Percentiles rank a stretch among this genome's conserved stretches.
These are phyloP conservation scores for Manis javanica DNA, from an alignment of 2,797 vertebrate genomes.

Conservation along the genomic window DNA sequence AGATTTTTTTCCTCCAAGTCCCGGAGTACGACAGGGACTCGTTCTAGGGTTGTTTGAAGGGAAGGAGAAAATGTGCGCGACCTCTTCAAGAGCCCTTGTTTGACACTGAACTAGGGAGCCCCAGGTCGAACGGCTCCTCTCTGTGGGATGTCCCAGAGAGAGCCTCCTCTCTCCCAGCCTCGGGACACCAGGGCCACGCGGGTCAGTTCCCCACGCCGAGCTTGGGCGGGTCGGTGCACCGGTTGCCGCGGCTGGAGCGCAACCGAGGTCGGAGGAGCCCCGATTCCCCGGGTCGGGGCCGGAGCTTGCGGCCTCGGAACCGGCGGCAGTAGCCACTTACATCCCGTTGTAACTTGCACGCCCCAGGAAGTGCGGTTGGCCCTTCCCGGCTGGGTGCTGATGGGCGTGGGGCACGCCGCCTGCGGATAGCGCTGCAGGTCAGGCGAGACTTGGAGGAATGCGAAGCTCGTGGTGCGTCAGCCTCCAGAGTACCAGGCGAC, in stretches of 20 bases:
- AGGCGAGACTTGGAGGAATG: background rate
- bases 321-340: background rate
- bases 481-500: background rate
- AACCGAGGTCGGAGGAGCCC: background rate
- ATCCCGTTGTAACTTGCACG: background rate
- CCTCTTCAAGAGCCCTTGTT: background rate
- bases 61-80: background rate
- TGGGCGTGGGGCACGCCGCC: background rate
- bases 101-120: background rate
- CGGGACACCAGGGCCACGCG: background rate
- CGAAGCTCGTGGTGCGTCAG: background rate
- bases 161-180: background rate
- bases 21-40: background rate
- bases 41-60: slow-evolving; percentile 8
- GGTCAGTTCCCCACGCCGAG: background rate
- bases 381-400: background rate
- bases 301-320: background rate
- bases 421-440: background rate
- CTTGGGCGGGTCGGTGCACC: background rate
- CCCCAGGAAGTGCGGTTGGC: background rate
- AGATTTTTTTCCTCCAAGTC: background rate
- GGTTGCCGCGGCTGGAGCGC: background rate
- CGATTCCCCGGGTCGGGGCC: background rate
- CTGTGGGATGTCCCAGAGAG: background rate
- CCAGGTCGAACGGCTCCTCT: background rate